Evolutionary conservation across 2,797 vertebrate species (phyloP), one percentile per base, ranked within the genome.

Genomic region (Spatula clypeata): DNA sequence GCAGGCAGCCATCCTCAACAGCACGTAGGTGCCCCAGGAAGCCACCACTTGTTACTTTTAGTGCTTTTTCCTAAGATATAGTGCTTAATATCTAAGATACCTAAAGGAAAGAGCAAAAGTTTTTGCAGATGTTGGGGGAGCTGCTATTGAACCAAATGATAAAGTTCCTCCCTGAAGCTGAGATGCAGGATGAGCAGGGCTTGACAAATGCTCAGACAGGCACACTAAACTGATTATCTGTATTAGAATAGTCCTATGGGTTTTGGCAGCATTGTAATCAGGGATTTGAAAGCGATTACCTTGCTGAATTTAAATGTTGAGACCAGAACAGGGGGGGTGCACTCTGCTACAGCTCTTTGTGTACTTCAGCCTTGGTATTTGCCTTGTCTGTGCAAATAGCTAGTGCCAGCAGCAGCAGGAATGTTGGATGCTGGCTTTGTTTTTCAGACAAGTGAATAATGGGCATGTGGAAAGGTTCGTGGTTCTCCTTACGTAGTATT

Each of bases 221-320:
- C 21, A 47, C 38, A 61, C 27, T 89, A 58, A 95, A 94, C 62
- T 95, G 84, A 86, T 82, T 71, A 89, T 88, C 49, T 72, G 0
- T 75, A n/a, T 85, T 90, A 66, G 55, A 58, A 47, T 49, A 73
- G 61, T 71, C 72, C 40, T 60, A 0, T 82, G 27, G 44, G 19
- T 93, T 91, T 93, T 92, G 94, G 38, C 38, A 71, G 53, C 61
- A 26, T 73, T 93, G 53, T 94, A 76, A 88, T 76, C 13, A 0
- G 81, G 88, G 83, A 94, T 96, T 91, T 94, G 67, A 85, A 89
- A 92, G 58, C 3, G 69, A 92, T 95, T 93, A 86, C 66, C 32
- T 79, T 87, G 24, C 84, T 91, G 86, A 91, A 94, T 94, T 93
- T 19, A 49, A 64, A 73, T 70, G 42, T 69, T 64, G 61, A 90